phyloP scores from a whole-genome alignment of 1,140 invertebrate genomes.

The Drosophila ironensis region DNA sequence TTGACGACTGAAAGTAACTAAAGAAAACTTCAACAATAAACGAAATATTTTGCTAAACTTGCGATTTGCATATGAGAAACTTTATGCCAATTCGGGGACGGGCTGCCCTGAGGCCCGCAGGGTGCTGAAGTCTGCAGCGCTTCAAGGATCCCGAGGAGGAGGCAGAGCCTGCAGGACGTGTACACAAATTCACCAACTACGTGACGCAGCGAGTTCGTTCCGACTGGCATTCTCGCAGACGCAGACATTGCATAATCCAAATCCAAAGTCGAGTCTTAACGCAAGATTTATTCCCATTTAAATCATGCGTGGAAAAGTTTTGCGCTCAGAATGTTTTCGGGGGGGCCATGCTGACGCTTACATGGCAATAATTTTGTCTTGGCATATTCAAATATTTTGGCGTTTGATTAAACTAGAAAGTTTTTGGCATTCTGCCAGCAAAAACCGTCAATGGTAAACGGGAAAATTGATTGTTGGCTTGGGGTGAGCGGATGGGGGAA shows the following conservation, averaged over 20 bases:
- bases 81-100: slow-evolving; percentile 72
- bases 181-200: slow-evolving; percentile 78
- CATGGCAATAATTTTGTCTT: slow-evolving; percentile 63
- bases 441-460: slow-evolving; percentile 13
- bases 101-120: not conserved
- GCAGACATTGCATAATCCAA: slow-evolving; percentile 27
- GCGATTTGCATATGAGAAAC: slow-evolving; percentile 79
- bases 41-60: slow-evolving; percentile 80
- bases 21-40: slow-evolving; percentile 79
- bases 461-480: slow-evolving; percentile 42
- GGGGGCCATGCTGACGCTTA: slow-evolving; percentile 1
- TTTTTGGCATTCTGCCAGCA: slow-evolving; percentile 48
- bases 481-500: slow-evolving; percentile 21
- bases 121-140: not conserved
- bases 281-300: slow-evolving; percentile 78
- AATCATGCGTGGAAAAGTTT: slow-evolving; percentile 78
- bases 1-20: slow-evolving; percentile 65
- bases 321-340: slow-evolving; percentile 20
- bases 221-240: not conserved
- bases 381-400: slow-evolving; percentile 75
- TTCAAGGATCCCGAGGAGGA: not conserved
- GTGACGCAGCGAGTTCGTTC: slow-evolving; percentile 63
- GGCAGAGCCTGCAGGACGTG: slow-evolving; percentile 43
- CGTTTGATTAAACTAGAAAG: slow-evolving; percentile 69
- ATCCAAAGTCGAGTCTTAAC: slow-evolving; percentile 74